Evolutionary conservation across 2,113 vertebrate genomes (phyloP).

Genomic region (Chaenogobius annularis): DNA sequence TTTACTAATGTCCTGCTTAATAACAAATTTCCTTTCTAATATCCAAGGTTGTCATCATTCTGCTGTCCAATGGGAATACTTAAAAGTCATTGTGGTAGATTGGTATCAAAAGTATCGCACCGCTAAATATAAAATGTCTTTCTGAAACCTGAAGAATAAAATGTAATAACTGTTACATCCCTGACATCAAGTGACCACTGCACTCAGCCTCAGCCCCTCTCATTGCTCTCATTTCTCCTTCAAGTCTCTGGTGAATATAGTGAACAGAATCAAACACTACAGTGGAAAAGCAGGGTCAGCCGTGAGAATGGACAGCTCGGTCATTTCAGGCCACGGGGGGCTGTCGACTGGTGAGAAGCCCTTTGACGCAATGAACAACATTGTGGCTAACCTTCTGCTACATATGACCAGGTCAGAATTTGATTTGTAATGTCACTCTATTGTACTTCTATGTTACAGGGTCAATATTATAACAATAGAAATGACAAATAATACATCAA

Average conservation of each 20-base stretch:
- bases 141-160: too few species aligned
- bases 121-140: background rate
- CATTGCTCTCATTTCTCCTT: constrained; percentile 4
- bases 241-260: constrained; percentile 92
- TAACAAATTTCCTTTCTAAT: too few species aligned
- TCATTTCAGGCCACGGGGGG: constrained; percentile 80
- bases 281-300: constrained; percentile 75
- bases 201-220: background rate
- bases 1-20: too few species aligned
- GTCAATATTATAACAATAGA: background rate
- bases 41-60: background rate
- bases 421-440: background rate
- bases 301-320: constrained; percentile 80
- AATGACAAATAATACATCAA: background rate
- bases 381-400: constrained; percentile 92
- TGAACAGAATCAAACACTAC: constrained; percentile 87
- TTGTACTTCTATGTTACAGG: background rate
- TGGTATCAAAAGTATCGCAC: background rate
- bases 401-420: constrained; percentile 87
- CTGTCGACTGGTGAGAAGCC: constrained; percentile 81
- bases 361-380: constrained; percentile 97
- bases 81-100: background rate
- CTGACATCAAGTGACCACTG: background rate
- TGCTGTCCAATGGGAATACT: background rate
- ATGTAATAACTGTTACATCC: too few species aligned